Evolutionary conservation across 2,797 vertebrate species (phyloP), one percentile per base, ranked within the genome.

Genomic region (Coreius guichenoti): DNA sequence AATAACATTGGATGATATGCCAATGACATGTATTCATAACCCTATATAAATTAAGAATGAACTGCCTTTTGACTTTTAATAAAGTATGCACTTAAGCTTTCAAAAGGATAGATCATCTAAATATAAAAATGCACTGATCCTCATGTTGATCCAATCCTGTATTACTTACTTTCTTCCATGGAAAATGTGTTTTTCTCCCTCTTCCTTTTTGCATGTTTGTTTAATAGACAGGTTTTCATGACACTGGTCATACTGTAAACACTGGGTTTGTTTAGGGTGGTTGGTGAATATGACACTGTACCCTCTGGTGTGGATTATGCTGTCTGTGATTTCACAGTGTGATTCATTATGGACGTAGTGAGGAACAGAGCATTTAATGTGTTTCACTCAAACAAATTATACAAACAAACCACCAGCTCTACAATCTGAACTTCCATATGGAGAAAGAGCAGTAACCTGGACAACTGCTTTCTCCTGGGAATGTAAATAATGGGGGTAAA

Each of bases 241-340:
- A 93, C 83, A 85, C 87, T 89, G 31, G 88, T 76, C 45, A 26
- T 67, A 68, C 89, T 87, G 86, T 88, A 91, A 93, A 93, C 91
- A 93, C 88, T 84, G 87, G 92, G 92, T 90, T 93, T 72, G 65
- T 82, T 51, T 81, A 80, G 74, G 80, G 54, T 58, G 85, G 85
- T 49, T 75, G 92, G 91, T 91, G 90, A 90, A 93, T 89, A 93
- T 90, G 91, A 93, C 91, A 92, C 49, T 29, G 67, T 90, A 86
- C 91, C 92, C 86, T 83, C 86, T n/a, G 92, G 92, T 90, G 87
- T 91, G 84, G 89, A 91, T 91, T 88, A 91, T 93, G 92, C 92
- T 92, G 93, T 93, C 92, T 73, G 47, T n/a, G 75, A 83, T 79
- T 73, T 82, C 36, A 84, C 33, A 67, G 8, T 86, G 67, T 80